These are phyloP conservation scores for Corvus hawaiiensis DNA, from an alignment of 2,113 vertebrate genomes.

Conservation along the genomic window DNA sequence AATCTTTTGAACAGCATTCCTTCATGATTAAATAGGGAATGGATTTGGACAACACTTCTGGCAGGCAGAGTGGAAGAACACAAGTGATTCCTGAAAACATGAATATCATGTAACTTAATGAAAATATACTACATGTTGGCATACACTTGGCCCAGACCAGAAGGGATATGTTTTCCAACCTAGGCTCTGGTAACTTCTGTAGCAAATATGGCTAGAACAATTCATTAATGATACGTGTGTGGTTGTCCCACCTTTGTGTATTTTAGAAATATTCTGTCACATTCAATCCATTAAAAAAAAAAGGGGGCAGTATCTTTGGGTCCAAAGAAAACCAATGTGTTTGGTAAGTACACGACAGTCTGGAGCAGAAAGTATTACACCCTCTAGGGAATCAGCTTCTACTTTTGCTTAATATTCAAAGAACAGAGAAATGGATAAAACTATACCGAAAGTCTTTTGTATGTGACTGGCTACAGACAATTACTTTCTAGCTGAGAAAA, in stretches of 20 bases:
- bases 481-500: constrained; percentile 11
- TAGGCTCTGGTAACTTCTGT: constrained; percentile 47
- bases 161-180: constrained; percentile 49
- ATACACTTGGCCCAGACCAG: constrained; percentile 39
- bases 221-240: constrained; percentile 60
- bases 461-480: background rate
- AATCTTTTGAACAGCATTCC: constrained; percentile 73
- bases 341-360: background rate
- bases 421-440: constrained; percentile 49
- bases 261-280: constrained; percentile 55
- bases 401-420: constrained; percentile 15
- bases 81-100: constrained; percentile 56
- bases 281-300: constrained; percentile 29
- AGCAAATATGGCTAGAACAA: constrained; percentile 58
- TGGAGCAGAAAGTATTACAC: background rate
- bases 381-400: constrained; percentile 2
- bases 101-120: constrained; percentile 54
- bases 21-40: constrained; percentile 69
- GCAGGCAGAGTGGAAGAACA: constrained; percentile 39
- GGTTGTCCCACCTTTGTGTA: constrained; percentile 44
- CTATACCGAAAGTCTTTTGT: background rate
- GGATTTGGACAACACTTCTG: constrained; percentile 54
- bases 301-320: background rate
- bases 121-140: constrained; percentile 44
- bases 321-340: constrained; percentile 49